Evolutionary conservation across 2,888 invertebrate species (phyloP).

Genomic region (Eristalis arbustorum): DNA sequence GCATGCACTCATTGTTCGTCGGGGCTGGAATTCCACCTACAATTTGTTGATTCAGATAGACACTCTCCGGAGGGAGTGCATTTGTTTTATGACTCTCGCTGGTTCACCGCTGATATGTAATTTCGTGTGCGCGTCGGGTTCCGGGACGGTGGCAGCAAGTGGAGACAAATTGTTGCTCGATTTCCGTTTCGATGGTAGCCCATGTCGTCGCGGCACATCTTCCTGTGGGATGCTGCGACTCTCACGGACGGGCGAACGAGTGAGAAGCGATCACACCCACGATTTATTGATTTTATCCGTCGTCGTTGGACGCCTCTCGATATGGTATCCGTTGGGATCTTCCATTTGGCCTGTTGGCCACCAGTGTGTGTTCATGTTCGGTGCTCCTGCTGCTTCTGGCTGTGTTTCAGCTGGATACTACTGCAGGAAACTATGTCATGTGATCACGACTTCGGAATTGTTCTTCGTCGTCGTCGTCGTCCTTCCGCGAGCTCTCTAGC

Average conservation of each 20-base stretch:
- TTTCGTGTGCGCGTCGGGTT: constrained; percentile 25
- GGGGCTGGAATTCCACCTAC: constrained; percentile 51
- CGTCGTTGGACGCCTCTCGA: constrained; percentile 63
- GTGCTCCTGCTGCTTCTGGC: constrained; percentile 68
- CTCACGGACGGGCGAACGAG: constrained; percentile 50
- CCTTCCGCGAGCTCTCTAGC: background rate
- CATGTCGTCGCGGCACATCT: constrained; percentile 28
- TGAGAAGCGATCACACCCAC: constrained; percentile 70
- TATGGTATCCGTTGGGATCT: constrained; percentile 29
- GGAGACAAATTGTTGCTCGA: constrained; percentile 63
- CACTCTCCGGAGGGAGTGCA: constrained; percentile 7
- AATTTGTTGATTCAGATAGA: constrained; percentile 48
- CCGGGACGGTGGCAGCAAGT: constrained; percentile 10
- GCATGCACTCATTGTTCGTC: constrained; percentile 39
- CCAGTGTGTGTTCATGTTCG: constrained; percentile 21
- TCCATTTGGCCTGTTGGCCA: constrained; percentile 9
- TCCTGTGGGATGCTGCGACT: constrained; percentile 16
- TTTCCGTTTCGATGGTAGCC: constrained; percentile 49
- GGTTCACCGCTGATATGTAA: constrained; percentile 39
- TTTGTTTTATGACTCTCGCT: constrained; percentile 61
- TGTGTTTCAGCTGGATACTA: constrained; percentile 9
- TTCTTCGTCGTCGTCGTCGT: constrained; percentile 36
- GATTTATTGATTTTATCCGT: constrained; percentile 70
- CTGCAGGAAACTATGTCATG: constrained; percentile 44
- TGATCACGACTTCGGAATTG: constrained; percentile 67